Evolutionary conservation across 1,140 invertebrate species (phyloP).

Genomic region (Pseudoatta argentina): DNA sequence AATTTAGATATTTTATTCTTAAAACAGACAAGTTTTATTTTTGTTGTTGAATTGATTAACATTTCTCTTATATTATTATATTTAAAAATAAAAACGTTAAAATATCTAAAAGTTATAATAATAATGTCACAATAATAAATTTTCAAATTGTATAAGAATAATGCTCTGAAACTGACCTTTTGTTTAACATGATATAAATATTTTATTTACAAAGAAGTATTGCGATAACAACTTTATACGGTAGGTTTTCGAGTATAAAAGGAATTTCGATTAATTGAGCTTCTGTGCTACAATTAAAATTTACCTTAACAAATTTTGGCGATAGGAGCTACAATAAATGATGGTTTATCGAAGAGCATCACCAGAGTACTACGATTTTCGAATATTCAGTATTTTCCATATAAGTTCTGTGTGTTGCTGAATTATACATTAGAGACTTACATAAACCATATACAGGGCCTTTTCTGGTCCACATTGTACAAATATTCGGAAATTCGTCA

Average conservation of each 20-base stretch:
- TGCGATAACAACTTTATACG: not conserved
- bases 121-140: not conserved
- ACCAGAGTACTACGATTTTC: conserved; percentile 7
- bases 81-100: not conserved
- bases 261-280: not conserved
- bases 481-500: conserved; percentile 51
- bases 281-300: not conserved
- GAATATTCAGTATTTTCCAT: not conserved
- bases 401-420: conserved; percentile 15
- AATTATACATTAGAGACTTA: conserved; percentile 48
- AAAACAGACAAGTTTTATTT: conserved; percentile 8
- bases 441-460: conserved; percentile 10
- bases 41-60: not conserved
- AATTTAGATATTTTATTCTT: not conserved
- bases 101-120: not conserved
- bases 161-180: not conserved
- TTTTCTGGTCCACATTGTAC: conserved; percentile 22
- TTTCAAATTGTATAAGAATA: not conserved
- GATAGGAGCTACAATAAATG: not conserved
- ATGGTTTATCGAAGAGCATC: not conserved
- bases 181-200: not conserved
- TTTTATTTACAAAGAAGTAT: not conserved
- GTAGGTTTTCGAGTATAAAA: not conserved
- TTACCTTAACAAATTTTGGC: not conserved
- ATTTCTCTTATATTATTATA: not conserved